A percentile compares a stretch with the other conserved stretches of the same genome.
phyloP scores from a whole-genome alignment of 2,113 vertebrate species.

The Varanus salvator region DNA sequence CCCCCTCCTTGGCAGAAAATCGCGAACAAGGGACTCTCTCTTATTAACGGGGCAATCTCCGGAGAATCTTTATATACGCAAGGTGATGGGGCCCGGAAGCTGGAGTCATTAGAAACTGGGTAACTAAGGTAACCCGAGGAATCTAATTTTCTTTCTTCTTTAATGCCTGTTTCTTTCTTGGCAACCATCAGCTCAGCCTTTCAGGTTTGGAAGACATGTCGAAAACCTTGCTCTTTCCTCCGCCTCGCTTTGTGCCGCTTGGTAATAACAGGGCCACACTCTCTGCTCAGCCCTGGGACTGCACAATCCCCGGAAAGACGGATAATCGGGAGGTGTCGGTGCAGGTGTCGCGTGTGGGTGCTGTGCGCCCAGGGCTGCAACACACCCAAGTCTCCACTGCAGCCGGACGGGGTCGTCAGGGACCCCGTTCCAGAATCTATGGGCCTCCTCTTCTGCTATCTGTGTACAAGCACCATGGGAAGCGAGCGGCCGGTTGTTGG shows the following conservation, averaged over 20 bases:
- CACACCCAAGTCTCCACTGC: background rate
- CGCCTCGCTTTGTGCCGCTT: background rate
- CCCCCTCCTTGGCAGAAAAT: conserved; percentile 25
- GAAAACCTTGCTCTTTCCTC: conserved; percentile 17
- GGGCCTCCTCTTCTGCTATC: no score
- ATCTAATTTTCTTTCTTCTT: conserved; percentile 51
- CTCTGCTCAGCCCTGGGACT: background rate
- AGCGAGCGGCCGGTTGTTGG: no score
- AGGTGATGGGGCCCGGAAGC: conserved; percentile 1
- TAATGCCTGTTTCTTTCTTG: conserved; percentile 37
- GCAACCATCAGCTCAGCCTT: conserved; percentile 21
- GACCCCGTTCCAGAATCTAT: no score
- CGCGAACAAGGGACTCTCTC: conserved; percentile 26
- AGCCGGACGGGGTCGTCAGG: background rate
- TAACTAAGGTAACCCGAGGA: conserved; percentile 54
- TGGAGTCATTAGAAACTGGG: conserved; percentile 25
- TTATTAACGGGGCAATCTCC: conserved; percentile 49
- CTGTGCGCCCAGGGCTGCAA: no score
- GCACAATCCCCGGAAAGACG: background rate
- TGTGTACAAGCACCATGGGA: no score
- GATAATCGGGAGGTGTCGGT: background rate
- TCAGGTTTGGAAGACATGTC: conserved; percentile 2
- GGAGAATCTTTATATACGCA: conserved; percentile 40
- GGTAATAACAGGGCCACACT: background rate
- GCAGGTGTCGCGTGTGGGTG: no score